Evolutionary conservation across 2,797 vertebrate species (phyloP), one percentile per base, ranked within the genome.

Genomic region (Hydrocynus forskahlii): DNA sequence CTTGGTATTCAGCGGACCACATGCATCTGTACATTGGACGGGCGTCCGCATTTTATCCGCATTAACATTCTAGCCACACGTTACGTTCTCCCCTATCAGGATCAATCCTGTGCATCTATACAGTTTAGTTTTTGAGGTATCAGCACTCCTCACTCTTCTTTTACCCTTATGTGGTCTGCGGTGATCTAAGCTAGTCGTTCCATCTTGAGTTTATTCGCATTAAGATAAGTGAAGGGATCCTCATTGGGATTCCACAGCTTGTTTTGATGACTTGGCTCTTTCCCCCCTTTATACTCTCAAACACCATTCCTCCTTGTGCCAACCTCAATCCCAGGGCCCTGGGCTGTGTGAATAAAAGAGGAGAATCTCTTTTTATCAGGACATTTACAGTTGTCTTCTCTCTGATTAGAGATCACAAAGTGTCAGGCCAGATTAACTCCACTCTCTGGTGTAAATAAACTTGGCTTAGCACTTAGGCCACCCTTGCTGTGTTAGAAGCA

Each of bases 371-470:
- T 38, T 70, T 70, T 54, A 81, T 81, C 55, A 62, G 82, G 69
- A 81, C 81, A 68, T 87, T 84, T 87, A 84, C 62, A 79, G 82
- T 79, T 73, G 76, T 75, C 63, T 67, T 78, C 5, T 40, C 68
- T 79, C 76, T 87, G 78, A 84, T 86, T 82, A 64, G 38, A 86
- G 79, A 85, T 88, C 80, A 84, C 70, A 86, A 57, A 19, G 40
- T 75, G 79, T 86, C 81, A 79, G 59, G 60, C 43, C 16, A 75
- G 81, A 85, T 82, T 83, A 81, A 81, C 73, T 72, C 68, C 50
- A 72, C 59, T 66, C 71, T 78, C 40, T 63, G 16, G 72, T 75
- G 64, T 70, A 81, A 80, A 80, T 69, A 85, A 81, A 59, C 60
- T 76, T 64, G 81, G 81, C 64, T 64, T 66, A 68, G 80, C 4